A percentile compares a stretch with the other conserved stretches of the same genome.
phyloP scores from a whole-genome alignment of 2,888 invertebrate species.

The Dorcus parallelipipedus region DNA sequence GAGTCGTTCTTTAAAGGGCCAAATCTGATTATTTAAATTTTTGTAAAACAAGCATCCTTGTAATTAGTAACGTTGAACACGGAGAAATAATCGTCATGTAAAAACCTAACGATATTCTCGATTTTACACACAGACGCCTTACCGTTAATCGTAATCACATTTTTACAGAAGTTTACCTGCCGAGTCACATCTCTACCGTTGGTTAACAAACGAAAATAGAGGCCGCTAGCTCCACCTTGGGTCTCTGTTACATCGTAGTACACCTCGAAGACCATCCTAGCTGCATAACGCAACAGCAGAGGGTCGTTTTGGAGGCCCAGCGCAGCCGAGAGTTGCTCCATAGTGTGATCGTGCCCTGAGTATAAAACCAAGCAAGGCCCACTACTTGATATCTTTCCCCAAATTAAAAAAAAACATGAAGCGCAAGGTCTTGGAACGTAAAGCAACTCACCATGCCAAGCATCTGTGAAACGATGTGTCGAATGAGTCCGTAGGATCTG shows the following conservation, averaged over 20 bases:
- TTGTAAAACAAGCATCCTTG: constrained; percentile 69
- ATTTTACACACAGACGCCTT: constrained; percentile 72
- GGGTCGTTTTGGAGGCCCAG: constrained; percentile 67
- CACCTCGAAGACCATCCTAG: constrained; percentile 83
- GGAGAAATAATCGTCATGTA: constrained; percentile 83
- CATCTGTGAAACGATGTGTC: constrained; percentile 79
- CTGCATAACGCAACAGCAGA: constrained; percentile 78
- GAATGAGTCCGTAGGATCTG: constrained; percentile 77
- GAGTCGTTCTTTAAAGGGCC: too few relatives aligned
- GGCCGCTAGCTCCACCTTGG: constrained; percentile 55
- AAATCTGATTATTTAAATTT: background rate
- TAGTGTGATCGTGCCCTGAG: constrained; percentile 89
- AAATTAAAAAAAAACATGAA: constrained; percentile 7
- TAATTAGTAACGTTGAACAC: constrained; percentile 84
- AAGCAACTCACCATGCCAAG: constrained; percentile 63
- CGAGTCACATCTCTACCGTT: constrained; percentile 86
- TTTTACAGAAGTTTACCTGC: constrained; percentile 76
- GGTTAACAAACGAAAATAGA: constrained; percentile 78
- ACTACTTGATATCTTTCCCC: constrained; percentile 38
- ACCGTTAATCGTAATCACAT: constrained; percentile 53
- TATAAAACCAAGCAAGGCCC: constrained; percentile 46
- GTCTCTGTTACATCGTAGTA: constrained; percentile 63
- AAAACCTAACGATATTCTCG: constrained; percentile 81
- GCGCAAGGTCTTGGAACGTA: background rate
- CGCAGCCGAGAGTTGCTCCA: constrained; percentile 79